Conservation (phyloP, 2,113 vertebrate genomes). For the Passer montanus region DNA sequence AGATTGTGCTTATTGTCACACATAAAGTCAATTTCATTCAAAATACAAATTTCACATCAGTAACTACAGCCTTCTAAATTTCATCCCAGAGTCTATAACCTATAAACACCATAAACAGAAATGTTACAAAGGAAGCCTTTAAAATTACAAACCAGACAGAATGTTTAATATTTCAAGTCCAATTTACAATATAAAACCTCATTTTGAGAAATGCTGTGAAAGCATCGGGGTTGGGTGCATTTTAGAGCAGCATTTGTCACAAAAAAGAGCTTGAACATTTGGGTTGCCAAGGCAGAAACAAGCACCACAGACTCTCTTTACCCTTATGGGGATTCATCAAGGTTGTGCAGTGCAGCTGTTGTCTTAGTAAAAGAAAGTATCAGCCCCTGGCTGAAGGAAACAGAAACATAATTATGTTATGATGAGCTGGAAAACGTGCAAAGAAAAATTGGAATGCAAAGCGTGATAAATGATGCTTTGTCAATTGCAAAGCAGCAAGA, state of each 20-base stretch:
- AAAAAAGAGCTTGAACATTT: slow-evolving; percentile 51
- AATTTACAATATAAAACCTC: slow-evolving; percentile 41
- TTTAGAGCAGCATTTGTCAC: slow-evolving; percentile 44
- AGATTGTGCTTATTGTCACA: not conserved
- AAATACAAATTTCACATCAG: not conserved
- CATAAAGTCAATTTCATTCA: not conserved
- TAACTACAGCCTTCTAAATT: not conserved
- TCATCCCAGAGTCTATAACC: not conserved
- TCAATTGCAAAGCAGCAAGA: slow-evolving; percentile 46
- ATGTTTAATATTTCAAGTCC: slow-evolving; percentile 38
- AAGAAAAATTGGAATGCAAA: slow-evolving; percentile 68
- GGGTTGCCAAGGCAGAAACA: slow-evolving; percentile 60
- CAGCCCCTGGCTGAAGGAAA: slow-evolving; percentile 63
- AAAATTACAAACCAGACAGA: slow-evolving; percentile 20
- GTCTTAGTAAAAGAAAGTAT: slow-evolving; percentile 66
- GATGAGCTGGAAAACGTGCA: slow-evolving; percentile 71
- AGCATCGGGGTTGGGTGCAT: slow-evolving; percentile 19
- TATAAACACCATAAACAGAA: slow-evolving; percentile 48
- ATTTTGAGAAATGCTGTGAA: slow-evolving; percentile 6
- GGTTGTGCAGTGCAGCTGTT: slow-evolving; percentile 73
- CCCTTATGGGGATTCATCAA: slow-evolving; percentile 65
- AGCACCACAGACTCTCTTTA: slow-evolving; percentile 50
- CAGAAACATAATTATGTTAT: slow-evolving; percentile 71
- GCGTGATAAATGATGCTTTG: slow-evolving; percentile 62
- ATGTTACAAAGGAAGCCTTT: not conserved